These are phyloP conservation scores for Metallyticus violacea DNA, from an alignment of 2,888 invertebrate genomes.

Conservation along the genomic window DNA sequence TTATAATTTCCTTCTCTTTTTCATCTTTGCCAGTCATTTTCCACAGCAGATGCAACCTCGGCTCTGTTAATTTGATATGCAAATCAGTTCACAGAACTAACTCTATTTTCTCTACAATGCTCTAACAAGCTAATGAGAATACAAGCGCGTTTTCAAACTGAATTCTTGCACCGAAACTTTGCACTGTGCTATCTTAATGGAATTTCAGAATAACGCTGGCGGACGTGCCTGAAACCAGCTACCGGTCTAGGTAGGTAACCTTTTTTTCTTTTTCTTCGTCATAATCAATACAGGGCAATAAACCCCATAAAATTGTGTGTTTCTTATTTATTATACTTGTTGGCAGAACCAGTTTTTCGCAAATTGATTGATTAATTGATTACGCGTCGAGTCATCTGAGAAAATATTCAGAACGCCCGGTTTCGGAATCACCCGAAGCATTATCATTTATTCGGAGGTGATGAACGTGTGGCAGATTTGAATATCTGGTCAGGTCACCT, in stretches of 20 bases:
- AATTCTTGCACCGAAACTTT: not conserved
- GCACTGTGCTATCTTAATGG: too few species aligned
- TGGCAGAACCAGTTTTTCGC: not conserved
- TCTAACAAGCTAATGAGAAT: too few species aligned
- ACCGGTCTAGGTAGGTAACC: not conserved
- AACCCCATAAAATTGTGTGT: not conserved
- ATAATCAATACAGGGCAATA: not conserved
- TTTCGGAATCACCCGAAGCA: not conserved
- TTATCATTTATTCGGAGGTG: not conserved
- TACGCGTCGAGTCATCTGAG: not conserved
- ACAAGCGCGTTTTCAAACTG: not conserved
- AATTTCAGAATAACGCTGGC: not conserved
- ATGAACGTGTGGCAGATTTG: not conserved
- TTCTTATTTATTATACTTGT: not conserved
- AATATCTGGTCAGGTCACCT: not conserved
- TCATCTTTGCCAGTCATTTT: too few species aligned
- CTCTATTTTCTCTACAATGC: not conserved
- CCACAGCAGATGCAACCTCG: not conserved
- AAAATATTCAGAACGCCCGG: not conserved
- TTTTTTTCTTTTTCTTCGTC: not conserved
- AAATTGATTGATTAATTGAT: not conserved
- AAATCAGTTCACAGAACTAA: not conserved
- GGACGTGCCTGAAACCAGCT: not conserved
- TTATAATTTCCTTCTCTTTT: too few species aligned
- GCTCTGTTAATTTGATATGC: not conserved